These are phyloP conservation scores for Sisyra nigra DNA, from an alignment of 2,888 invertebrate species.

Conservation along the genomic window DNA sequence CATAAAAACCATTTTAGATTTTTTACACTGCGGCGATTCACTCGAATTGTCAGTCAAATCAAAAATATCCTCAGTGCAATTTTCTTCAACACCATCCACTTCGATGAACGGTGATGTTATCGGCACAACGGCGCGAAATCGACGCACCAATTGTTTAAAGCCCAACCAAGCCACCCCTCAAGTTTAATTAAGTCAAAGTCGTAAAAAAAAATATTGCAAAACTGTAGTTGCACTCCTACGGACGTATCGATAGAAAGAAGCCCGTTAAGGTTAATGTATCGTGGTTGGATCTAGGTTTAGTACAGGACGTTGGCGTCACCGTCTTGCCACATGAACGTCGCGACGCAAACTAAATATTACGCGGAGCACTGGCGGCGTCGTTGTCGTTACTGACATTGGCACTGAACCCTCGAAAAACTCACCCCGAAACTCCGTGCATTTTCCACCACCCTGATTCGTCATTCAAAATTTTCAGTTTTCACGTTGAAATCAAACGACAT, in stretches of 20 bases:
- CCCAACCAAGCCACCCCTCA: slow-evolving; percentile 5
- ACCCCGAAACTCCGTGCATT: no score
- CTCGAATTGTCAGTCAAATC: no score
- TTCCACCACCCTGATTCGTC: no score
- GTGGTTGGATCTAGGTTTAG: not conserved
- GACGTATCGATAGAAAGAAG: not conserved
- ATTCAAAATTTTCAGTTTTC: no score
- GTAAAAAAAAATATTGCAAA: not conserved
- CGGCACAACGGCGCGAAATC: slow-evolving; percentile 24
- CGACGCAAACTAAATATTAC: no score
- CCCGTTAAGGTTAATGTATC: not conserved
- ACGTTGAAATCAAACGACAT: no score
- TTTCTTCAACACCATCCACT: not conserved
- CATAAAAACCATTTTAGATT: no score
- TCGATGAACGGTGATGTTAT: slow-evolving; percentile 13
- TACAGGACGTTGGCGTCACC: not conserved
- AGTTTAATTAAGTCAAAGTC: not conserved
- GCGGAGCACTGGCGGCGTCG: no score
- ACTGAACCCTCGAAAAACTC: not conserved
- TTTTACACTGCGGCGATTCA: no score
- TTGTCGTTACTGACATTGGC: slow-evolving; percentile 3
- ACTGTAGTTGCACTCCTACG: not conserved
- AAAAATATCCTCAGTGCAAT: no score
- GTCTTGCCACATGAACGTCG: no score
- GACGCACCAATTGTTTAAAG: slow-evolving; percentile 7